phyloP scores from a whole-genome alignment of 2,113 vertebrate genomes.

The Macaca mulatta region DNA sequence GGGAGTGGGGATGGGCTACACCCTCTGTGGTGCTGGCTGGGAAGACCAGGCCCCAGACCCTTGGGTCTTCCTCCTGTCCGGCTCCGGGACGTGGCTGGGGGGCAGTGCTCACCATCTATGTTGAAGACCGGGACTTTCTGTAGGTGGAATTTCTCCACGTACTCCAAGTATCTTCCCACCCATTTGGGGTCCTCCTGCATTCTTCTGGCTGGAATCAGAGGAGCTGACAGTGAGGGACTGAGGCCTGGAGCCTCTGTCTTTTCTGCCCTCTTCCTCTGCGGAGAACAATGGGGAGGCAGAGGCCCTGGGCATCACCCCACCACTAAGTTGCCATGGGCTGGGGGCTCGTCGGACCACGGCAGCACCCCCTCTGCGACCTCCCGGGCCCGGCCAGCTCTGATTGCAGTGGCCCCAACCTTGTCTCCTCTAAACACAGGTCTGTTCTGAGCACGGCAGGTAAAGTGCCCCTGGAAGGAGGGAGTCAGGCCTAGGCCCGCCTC shows the following conservation, averaged over 20 bases:
- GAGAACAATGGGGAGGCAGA: background rate
- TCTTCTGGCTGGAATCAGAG: background rate
- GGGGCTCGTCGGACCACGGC: rapidly evolving
- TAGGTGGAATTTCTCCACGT: background rate
- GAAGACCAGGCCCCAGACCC: background rate
- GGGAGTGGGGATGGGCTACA: rapidly evolving
- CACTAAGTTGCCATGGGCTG: background rate
- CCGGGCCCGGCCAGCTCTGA: rapidly evolving
- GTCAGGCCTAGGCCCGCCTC: rapidly evolving
- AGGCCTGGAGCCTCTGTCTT: background rate
- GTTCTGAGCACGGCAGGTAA: rapidly evolving
- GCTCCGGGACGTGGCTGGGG: rapidly evolving
- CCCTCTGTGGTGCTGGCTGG: rapidly evolving
- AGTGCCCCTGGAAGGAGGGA: rapidly evolving
- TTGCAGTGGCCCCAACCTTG: rapidly evolving
- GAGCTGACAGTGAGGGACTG: rapidly evolving
- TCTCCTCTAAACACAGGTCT: too few species aligned
- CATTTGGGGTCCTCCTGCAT: background rate
- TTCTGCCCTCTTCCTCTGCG: rapidly evolving
- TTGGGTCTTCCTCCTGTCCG: rapidly evolving
- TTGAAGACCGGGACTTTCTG: background rate
- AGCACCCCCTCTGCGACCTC: background rate
- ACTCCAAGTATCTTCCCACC: background rate
- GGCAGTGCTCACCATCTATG: background rate
- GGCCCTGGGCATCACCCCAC: background rate